These are phyloP conservation scores for Neolamprologus sp. DNA, from an alignment of 2,113 vertebrate genomes.

Conservation along the genomic window DNA sequence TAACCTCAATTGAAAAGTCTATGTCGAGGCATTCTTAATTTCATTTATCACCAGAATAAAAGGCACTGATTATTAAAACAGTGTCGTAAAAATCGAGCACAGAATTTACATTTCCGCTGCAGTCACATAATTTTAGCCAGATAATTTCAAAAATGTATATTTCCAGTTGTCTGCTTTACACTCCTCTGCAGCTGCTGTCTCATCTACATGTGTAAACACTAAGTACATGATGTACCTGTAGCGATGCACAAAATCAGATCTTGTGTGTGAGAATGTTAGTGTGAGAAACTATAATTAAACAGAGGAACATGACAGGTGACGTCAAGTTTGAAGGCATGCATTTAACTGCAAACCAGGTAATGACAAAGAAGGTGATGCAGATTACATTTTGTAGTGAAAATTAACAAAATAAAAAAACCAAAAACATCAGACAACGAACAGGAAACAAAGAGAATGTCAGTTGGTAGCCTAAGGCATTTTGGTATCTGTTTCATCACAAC, in stretches of 20 bases:
- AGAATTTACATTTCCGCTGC: not conserved
- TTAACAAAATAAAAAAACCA: accelerated
- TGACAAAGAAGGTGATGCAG: not conserved
- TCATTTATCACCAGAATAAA: not conserved
- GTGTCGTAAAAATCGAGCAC: not conserved
- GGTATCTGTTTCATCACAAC: not conserved
- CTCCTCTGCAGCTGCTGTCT: not conserved
- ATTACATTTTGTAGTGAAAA: not conserved
- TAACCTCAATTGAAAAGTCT: not conserved
- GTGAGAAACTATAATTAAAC: not conserved
- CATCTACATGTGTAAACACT: not conserved
- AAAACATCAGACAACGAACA: accelerated
- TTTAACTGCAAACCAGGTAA: not conserved
- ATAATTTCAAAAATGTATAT: not conserved
- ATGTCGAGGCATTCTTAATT: not conserved
- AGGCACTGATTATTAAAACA: not conserved
- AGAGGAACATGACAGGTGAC: not conserved
- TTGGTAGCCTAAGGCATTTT: not conserved
- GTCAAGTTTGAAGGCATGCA: not conserved
- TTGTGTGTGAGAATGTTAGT: not conserved
- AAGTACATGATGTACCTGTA: not conserved
- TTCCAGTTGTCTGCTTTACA: not conserved
- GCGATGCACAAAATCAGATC: not conserved
- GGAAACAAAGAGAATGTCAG: not conserved
- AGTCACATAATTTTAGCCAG: not conserved